phyloP scores from a whole-genome alignment of 2,888 invertebrate genomes.

The Lepas anatifera region DNA sequence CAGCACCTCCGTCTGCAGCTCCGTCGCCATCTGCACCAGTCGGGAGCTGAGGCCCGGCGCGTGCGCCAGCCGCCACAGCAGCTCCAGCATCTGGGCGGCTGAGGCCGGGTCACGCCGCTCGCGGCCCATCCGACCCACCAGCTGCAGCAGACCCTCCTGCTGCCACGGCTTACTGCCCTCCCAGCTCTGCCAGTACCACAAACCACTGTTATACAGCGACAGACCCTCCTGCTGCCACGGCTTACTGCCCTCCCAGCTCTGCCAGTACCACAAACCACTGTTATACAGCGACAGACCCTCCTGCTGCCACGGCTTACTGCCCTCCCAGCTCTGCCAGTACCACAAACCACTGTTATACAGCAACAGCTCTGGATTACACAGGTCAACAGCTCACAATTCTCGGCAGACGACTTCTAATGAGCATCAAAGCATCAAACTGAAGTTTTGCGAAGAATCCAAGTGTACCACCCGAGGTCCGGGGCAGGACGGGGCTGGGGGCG shows the following conservation, averaged over 20 bases:
- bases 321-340: constrained; percentile 21
- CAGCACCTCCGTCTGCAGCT: constrained; percentile 37
- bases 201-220: background rate
- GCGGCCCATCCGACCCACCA: constrained; percentile 39
- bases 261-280: background rate
- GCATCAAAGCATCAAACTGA: too few species aligned
- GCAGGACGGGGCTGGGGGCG: too few species aligned
- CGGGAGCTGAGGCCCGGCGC: constrained; percentile 34
- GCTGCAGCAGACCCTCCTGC: constrained; percentile 36
- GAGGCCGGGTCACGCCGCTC: constrained; percentile 36
- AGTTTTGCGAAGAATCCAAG: too few species aligned
- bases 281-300: too few species aligned
- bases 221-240: background rate
- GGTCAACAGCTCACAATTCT: too few species aligned
- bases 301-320: background rate
- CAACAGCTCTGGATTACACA: too few species aligned
- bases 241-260: constrained; percentile 19
- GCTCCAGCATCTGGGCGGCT: constrained; percentile 36
- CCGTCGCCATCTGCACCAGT: constrained; percentile 36
- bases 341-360: too few species aligned
- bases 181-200: constrained; percentile 9
- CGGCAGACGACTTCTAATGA: too few species aligned
- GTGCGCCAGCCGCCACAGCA: constrained; percentile 39
- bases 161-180: constrained; percentile 31
- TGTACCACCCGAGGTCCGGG: too few species aligned